A percentile compares a stretch with the other conserved stretches of the same genome.
phyloP scores from a whole-genome alignment of 2,797 vertebrate genomes.

The Silurus aristotelis region DNA sequence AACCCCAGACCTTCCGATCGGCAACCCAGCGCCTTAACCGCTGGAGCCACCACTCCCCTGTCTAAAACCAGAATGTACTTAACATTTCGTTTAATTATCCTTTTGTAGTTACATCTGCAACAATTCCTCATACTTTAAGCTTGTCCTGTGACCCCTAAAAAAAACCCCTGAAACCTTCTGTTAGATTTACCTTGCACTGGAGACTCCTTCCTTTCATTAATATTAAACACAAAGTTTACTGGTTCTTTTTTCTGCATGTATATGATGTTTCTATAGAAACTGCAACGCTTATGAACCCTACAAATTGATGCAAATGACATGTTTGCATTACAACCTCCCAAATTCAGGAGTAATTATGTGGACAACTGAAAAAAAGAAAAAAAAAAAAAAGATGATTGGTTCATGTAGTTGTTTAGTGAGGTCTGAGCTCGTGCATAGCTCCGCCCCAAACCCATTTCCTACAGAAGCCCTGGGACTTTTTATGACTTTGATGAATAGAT shows the following conservation, averaged over 20 bases:
- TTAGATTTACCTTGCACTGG: neutral
- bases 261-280: neutral
- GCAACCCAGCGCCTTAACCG: too few relatives aligned
- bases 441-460: neutral
- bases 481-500: too few relatives aligned
- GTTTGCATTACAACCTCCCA: neutral
- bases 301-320: neutral
- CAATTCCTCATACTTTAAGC: neutral
- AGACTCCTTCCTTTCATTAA: neutral
- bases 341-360: neutral
- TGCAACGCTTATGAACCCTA: neutral
- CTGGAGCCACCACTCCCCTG: too few relatives aligned
- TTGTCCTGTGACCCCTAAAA: neutral
- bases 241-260: too few relatives aligned
- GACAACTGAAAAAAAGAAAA: neutral
- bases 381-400: neutral
- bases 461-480: neutral
- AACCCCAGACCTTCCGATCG: too few relatives aligned
- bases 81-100: neutral
- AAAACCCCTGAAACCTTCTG: neutral
- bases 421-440: neutral
- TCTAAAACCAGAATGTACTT: too few relatives aligned
- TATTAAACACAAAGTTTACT: neutral
- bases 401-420: neutral
- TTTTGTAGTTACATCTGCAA: neutral